Percentiles rank a stretch among this genome's conserved stretches.
phyloP scores from a whole-genome alignment of 2,888 invertebrate species.

The Plagiodera versicolora region DNA sequence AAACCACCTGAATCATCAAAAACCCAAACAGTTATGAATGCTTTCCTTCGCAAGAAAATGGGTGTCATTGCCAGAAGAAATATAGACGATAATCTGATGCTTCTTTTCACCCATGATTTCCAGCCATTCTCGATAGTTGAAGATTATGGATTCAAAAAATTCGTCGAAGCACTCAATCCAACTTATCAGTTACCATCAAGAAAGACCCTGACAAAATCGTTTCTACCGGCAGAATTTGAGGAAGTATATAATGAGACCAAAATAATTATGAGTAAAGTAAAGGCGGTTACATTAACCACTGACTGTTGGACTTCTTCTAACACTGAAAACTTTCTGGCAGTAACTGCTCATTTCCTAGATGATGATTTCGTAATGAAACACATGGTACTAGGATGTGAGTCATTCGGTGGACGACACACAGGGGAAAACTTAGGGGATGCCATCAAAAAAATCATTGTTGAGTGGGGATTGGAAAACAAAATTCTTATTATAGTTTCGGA shows the following conservation, averaged over 20 bases:
- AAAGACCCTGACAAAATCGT: slow-evolving; percentile 28
- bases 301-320: slow-evolving; percentile 12
- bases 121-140: slow-evolving; percentile 35
- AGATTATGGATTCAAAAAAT: slow-evolving; percentile 28
- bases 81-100: slow-evolving; percentile 22
- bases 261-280: slow-evolving; percentile 17
- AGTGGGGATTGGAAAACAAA: slow-evolving; percentile 39
- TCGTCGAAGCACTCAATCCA: slow-evolving; percentile 28
- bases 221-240: slow-evolving; percentile 28
- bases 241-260: slow-evolving; percentile 16
- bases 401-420: slow-evolving; percentile 35
- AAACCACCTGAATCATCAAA: neutral
- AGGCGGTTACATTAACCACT: neutral
- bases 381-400: slow-evolving; percentile 32
- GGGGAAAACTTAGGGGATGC: slow-evolving; percentile 35
- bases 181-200: slow-evolving; percentile 30
- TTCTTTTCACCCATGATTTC: slow-evolving; percentile 28
- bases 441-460: slow-evolving; percentile 31
- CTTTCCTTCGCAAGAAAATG: slow-evolving; percentile 14
- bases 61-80: slow-evolving; percentile 10
- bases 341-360: slow-evolving; percentile 39
- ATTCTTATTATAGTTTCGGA: slow-evolving; percentile 39
- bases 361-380: slow-evolving; percentile 36
- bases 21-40: slow-evolving; percentile 1
- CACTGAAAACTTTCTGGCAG: slow-evolving; percentile 24